Evolutionary conservation across 2,888 invertebrate species (phyloP), one percentile per base, ranked within the genome.

Genomic region (Plebejus melissa): DNA sequence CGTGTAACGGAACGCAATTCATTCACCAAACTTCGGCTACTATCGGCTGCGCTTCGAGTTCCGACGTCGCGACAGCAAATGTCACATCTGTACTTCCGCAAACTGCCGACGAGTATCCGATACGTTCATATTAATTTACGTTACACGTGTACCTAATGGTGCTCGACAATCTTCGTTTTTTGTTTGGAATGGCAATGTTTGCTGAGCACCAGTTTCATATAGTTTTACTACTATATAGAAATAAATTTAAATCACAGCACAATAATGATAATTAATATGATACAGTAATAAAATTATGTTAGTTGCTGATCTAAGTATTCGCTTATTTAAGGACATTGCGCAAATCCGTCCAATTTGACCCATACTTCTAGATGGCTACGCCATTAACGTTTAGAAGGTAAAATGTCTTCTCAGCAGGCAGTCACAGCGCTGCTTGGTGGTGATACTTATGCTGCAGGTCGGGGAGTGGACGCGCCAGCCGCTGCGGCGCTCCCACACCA

Each of bases 391-490:
- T 76, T 74, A 80, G 57, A 78, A 74, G 65, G 76, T 77, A 13
- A 79, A 76, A n/a, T 78, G 78, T 70, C 78, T 79, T 54, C 79
- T 75, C 71, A 91, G 85, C 60, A 87, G 83, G 79, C 92, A 92
- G 82, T 88, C 83, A 81, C 93, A 93, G 78, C 83, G 85, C 70
- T 84, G 85, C 75, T 81, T 80, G 76, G 85, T 81, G 77, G 83
- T 83, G 75, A 87, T 84, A 58, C 87, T 84, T 79, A 90, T 84
- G 79, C 87, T 83, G 85, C 93, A 93, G 50, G 85, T 80, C 7
- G 91, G 87, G 75, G 92, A 90, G 80, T 92, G 92, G 74, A 86
- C 82, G 72, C 83, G 80, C 41, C 85, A 82, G 77, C 85, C 84
- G 79, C 83, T 84, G 76, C 85, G 83, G 74, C 83, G 81, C 36